Percentiles rank a stretch among this genome's conserved stretches.
These are phyloP conservation scores for Dendrophyllia cribrosa DNA, from an alignment of 64 coral and sea anemone genomes.

Conservation along the genomic window DNA sequence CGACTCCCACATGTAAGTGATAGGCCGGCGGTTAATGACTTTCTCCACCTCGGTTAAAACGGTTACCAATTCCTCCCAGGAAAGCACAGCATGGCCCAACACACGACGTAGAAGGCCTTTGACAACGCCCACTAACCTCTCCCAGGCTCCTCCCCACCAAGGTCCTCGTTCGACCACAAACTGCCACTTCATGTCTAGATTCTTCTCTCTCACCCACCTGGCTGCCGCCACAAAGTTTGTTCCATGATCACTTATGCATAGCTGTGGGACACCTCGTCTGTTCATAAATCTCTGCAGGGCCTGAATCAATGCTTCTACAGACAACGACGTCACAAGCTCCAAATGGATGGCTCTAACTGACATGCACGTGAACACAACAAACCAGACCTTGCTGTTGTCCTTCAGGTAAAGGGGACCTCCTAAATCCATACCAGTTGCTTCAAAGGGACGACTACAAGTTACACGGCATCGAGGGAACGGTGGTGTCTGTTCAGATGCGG, in stretches of 20 bases:
- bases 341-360: too few species aligned
- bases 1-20: too few species aligned
- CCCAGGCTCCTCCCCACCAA: too few species aligned
- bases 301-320: slow-evolving; percentile 29
- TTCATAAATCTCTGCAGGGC: slow-evolving; percentile 15
- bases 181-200: not conserved
- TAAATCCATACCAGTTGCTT: not conserved
- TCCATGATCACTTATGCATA: not conserved
- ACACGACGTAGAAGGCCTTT: not conserved
- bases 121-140: too few species aligned
- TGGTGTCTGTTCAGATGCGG: too few species aligned
- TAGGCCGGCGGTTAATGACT: too few species aligned
- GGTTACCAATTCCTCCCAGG: too few species aligned
- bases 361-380: not conserved
- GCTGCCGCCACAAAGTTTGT: not conserved
- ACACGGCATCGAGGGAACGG: too few species aligned
- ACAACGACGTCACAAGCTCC: slow-evolving; percentile 14
- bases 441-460: too few species aligned
- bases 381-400: not conserved
- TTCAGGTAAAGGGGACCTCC: not conserved
- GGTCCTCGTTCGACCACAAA: not conserved
- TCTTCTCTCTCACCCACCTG: not conserved
- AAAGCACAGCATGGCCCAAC: not conserved
- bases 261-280: slow-evolving; percentile 9
- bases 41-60: too few species aligned